A percentile compares a stretch with the other conserved stretches of the same genome.
phyloP scores from a whole-genome alignment of 2,113 vertebrate species.

The Holacanthus passer region DNA sequence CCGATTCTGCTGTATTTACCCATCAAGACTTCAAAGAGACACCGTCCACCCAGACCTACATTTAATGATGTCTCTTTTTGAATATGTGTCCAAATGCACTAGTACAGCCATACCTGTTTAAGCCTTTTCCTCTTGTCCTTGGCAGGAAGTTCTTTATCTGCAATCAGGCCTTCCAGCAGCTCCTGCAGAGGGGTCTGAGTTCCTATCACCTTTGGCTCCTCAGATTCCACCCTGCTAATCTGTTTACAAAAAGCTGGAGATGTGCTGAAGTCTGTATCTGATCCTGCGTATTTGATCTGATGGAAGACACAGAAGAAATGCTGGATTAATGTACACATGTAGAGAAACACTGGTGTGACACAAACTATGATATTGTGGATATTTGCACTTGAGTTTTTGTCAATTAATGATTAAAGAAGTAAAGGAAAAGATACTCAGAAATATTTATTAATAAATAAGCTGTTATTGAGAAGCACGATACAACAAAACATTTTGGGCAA shows the following conservation, averaged over 20 bases:
- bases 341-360: not conserved
- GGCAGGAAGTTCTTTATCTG: constrained; percentile 75
- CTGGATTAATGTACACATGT: not conserved
- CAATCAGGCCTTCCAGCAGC: constrained; percentile 78
- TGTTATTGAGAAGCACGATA: too few species aligned
- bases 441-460: too few species aligned
- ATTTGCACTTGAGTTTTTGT: not conserved
- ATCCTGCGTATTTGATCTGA: constrained; percentile 79
- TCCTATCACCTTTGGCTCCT: constrained; percentile 75
- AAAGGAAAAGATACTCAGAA: not conserved
- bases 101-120: constrained; percentile 65
- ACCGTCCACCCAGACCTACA: not conserved
- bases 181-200: constrained; percentile 74
- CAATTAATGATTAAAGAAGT: not conserved
- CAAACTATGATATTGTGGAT: not conserved
- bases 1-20: not conserved
- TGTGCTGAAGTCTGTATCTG: constrained; percentile 75
- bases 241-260: constrained; percentile 77
- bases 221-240: constrained; percentile 66
- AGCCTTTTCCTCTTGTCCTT: constrained; percentile 79
- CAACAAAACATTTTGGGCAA: not conserved
- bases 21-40: not conserved
- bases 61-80: not conserved
- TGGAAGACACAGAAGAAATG: constrained; percentile 19
- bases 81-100: not conserved